Base-by-base conservation (phyloP, 2,113 vertebrate species). In the Aegotheles bennettii region DNA sequence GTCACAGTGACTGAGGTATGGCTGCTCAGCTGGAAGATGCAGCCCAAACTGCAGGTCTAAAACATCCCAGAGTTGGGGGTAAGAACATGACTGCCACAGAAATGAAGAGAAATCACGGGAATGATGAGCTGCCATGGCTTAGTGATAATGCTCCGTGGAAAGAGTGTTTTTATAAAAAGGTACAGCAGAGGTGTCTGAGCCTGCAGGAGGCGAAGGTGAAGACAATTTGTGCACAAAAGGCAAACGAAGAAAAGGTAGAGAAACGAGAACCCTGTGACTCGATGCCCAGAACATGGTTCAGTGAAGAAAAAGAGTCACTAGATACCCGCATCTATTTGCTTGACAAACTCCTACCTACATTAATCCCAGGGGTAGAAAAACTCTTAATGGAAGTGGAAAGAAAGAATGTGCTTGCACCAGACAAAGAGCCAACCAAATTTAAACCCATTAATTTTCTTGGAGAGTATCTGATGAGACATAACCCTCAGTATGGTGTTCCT, bases 391-490 rank as follows among this genome's bases (percentile, higher is more conserved):
- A 97, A 86, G 95, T 97, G 31, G 97, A 98, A 94, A 97, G 97
- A 90, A 98, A 95, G 94, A 94, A 97, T 23, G 86, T 98, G 70
- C 94, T 97, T 43, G 82, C 83, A 33, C 63, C 86, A 35, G 89
- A 57, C 53, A 77, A 84, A 70, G 61, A 91, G 50, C 68, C 95
- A 82, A 74, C 16, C 53, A 92, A 69, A 8, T 98, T 98, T 91
- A 94, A 98, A 63, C 97, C 98, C 40, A 45, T 98, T 64, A 95
- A 60, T 94, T 97, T 96, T 89, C 96, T 98, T 86, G 98, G 96
- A 36, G 98, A 98, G 80, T 97, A 98, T 65, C 96, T 98, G 96
- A 98, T 98, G 98, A 98, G 98, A 87, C 96, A 98, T 36, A 98
- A 98, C 80, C 97, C 98, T 70, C 65, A 59, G 61, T 94, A 95